phyloP scores from a whole-genome alignment of 2,797 vertebrate genomes.

The Clamator glandarius region DNA sequence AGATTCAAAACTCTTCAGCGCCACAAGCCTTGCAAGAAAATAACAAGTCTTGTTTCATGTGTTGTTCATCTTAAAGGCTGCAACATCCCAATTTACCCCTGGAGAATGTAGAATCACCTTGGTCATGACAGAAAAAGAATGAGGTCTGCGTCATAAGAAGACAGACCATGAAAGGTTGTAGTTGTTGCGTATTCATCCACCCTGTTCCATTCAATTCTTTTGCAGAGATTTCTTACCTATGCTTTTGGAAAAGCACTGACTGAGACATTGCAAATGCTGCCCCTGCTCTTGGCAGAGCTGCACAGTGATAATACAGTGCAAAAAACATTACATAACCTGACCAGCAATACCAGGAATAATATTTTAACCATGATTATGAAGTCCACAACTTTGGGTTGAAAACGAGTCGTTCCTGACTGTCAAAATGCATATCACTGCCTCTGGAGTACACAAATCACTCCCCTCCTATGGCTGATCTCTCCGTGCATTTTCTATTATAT shows the following conservation, averaged over 20 bases:
- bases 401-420: not conserved
- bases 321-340: not conserved
- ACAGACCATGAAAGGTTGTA: not conserved
- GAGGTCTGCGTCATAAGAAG: not conserved
- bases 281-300: not conserved
- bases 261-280: not conserved
- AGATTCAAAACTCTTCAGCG: conserved; percentile 2
- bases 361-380: not conserved
- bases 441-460: not conserved
- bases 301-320: not conserved
- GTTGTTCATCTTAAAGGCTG: conserved; percentile 13
- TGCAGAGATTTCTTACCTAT: not conserved
- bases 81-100: not conserved
- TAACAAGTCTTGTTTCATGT: not conserved
- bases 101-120: not conserved
- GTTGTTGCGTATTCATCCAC: not conserved
- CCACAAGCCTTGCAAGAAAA: not conserved
- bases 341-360: not conserved
- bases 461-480: not conserved
- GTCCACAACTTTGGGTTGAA: not conserved
- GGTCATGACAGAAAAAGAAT: not conserved
- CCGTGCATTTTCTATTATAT: not conserved
- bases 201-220: not conserved
- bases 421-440: not conserved
- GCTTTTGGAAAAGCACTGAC: not conserved